Percentiles rank a stretch among this genome's conserved stretches.
These are phyloP conservation scores for Pseudococcus longispinus DNA, from an alignment of 2,888 invertebrate genomes.

Conservation along the genomic window DNA sequence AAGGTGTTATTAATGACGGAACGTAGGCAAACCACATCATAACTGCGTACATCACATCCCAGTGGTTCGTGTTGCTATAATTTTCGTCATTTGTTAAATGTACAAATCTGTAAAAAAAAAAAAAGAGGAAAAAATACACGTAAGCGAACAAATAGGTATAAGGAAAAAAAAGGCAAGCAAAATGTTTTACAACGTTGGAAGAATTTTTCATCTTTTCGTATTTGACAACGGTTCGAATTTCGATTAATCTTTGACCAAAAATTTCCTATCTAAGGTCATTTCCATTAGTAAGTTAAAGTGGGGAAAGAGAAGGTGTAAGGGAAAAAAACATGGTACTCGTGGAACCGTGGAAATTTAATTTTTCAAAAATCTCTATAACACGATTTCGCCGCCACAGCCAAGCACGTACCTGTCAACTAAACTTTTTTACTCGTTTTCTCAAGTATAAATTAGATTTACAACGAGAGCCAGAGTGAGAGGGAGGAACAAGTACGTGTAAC, in stretches of 20 bases:
- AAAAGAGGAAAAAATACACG: neutral
- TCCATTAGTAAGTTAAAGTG: slow-evolving; percentile 20
- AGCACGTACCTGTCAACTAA: slow-evolving; percentile 39
- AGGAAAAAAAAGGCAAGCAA: no score
- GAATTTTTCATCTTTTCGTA: slow-evolving; percentile 21
- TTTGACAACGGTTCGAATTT: slow-evolving; percentile 40
- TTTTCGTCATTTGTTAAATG: slow-evolving; percentile 47
- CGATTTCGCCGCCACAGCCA: slow-evolving; percentile 25
- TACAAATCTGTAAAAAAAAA: slow-evolving; percentile 46
- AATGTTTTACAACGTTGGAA: neutral
- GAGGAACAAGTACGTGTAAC: neutral
- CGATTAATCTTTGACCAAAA: slow-evolving; percentile 37
- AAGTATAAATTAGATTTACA: slow-evolving; percentile 35
- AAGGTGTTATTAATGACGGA: slow-evolving; percentile 46
- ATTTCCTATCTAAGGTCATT: slow-evolving; percentile 27
- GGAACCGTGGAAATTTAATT: slow-evolving; percentile 28
- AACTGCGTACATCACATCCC: slow-evolving; percentile 52
- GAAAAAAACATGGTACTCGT: neutral
- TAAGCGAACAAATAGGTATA: neutral
- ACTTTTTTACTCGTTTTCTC: slow-evolving; percentile 39
- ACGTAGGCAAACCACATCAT: slow-evolving; percentile 49
- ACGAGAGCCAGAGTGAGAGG: neutral
- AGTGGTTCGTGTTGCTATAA: slow-evolving; percentile 30
- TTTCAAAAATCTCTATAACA: slow-evolving; percentile 23
- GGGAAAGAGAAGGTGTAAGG: neutral